Conservation (phyloP, 2,888 invertebrate genomes). For the Cephus runcator region DNA sequence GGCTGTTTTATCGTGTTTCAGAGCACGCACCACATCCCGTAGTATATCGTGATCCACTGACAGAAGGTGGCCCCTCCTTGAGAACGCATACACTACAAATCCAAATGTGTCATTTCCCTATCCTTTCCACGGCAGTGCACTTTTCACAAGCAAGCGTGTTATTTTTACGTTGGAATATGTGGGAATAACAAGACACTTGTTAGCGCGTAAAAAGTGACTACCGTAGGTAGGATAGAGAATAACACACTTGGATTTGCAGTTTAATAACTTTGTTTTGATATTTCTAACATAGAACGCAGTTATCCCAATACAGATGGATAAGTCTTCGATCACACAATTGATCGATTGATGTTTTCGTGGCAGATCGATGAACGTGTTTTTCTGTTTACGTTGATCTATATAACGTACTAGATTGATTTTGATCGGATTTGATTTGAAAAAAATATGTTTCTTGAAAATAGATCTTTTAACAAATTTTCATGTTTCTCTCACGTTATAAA, state of each 20-base stretch:
- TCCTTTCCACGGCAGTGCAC: too few species aligned
- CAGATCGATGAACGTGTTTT: not conserved
- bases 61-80: not conserved
- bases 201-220: too few species aligned
- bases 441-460: not conserved
- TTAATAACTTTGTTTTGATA: not conserved
- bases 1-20: slow-evolving; percentile 37
- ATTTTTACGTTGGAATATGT: too few species aligned
- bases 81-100: not conserved
- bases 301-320: not conserved
- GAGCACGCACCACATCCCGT: slow-evolving; percentile 19
- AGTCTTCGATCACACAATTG: not conserved
- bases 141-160: too few species aligned
- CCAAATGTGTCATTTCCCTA: too few species aligned
- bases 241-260: too few species aligned
- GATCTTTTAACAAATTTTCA: not conserved
- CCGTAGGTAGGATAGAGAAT: too few species aligned
- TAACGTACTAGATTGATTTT: not conserved
- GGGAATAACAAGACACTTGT: too few species aligned
- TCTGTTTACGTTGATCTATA: not conserved
- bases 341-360: not conserved
- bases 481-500: not conserved
- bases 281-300: not conserved
- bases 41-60: slow-evolving; percentile 22
- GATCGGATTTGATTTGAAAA: not conserved